Percentiles rank a stretch among this genome's conserved stretches.
Evolutionary conservation across 2,888 invertebrate genomes (phyloP).

Genomic region (Lysandra coridon): DNA sequence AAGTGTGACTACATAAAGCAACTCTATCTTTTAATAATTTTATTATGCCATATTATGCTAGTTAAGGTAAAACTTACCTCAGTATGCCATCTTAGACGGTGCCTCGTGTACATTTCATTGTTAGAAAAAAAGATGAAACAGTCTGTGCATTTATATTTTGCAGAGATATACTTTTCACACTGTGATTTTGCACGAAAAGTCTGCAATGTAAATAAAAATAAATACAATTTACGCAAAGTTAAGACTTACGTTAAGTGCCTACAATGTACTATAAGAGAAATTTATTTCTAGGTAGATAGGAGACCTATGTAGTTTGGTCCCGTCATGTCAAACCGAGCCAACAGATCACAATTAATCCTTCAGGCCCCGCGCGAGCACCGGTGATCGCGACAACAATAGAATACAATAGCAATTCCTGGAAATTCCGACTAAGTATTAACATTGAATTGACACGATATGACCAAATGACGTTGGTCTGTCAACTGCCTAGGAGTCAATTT

Average conservation of each 20-base stretch:
- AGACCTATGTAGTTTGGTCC: no score
- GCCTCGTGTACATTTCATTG: conserved; percentile 60
- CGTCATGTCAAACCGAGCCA: no score
- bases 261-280: no score
- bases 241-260: background rate
- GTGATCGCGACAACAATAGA: no score
- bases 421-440: no score
- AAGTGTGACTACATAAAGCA: background rate
- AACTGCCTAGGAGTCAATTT: no score
- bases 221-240: background rate
- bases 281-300: no score
- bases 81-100: conserved; percentile 56
- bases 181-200: conserved; percentile 54
- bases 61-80: conserved; percentile 50
- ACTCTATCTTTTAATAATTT: background rate
- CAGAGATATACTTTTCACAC: conserved; percentile 51
- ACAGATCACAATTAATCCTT: no score
- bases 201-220: conserved; percentile 34
- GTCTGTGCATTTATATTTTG: conserved; percentile 58
- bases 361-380: no score
- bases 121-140: conserved; percentile 69
- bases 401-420: no score
- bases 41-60: background rate
- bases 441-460: no score
- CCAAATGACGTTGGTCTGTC: no score